Evolutionary conservation across 2,113 vertebrate species (phyloP).

Genomic region (Microcebus ravelobensis): DNA sequence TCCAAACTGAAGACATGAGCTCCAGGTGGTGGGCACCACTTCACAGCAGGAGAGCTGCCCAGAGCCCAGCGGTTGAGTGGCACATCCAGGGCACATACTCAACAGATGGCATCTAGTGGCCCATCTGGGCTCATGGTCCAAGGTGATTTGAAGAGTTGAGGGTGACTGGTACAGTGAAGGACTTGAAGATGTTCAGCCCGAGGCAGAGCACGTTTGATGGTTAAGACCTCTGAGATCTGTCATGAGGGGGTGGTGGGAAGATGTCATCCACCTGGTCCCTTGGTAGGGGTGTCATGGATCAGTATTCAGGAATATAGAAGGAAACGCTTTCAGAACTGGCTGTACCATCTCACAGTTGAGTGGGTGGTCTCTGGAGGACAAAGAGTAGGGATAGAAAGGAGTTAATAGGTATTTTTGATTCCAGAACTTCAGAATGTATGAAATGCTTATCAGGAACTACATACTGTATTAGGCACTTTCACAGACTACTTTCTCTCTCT

Average conservation of each 20-base stretch:
- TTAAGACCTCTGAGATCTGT: neutral
- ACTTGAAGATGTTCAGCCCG: neutral
- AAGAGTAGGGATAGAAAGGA: neutral
- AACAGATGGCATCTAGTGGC: fast-evolving
- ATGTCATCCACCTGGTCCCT: neutral
- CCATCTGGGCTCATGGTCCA: neutral
- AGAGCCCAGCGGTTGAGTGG: neutral
- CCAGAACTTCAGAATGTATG: neutral
- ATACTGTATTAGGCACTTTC: neutral
- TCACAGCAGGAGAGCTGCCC: neutral
- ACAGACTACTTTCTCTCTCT: neutral
- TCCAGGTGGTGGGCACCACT: neutral
- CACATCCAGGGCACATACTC: neutral
- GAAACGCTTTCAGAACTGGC: neutral
- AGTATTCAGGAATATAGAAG: neutral
- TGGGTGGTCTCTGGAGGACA: neutral
- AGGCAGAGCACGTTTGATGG: neutral
- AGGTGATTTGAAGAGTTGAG: neutral
- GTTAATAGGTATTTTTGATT: neutral
- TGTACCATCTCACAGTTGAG: neutral
- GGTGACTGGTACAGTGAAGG: neutral
- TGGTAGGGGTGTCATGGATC: neutral
- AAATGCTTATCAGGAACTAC: neutral
- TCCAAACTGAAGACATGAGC: neutral
- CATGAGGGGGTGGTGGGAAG: neutral